A percentile compares a stretch with the other conserved stretches of the same genome.
Evolutionary conservation across 2,113 vertebrate genomes (phyloP).

Genomic region (Cinclus cinclus): DNA sequence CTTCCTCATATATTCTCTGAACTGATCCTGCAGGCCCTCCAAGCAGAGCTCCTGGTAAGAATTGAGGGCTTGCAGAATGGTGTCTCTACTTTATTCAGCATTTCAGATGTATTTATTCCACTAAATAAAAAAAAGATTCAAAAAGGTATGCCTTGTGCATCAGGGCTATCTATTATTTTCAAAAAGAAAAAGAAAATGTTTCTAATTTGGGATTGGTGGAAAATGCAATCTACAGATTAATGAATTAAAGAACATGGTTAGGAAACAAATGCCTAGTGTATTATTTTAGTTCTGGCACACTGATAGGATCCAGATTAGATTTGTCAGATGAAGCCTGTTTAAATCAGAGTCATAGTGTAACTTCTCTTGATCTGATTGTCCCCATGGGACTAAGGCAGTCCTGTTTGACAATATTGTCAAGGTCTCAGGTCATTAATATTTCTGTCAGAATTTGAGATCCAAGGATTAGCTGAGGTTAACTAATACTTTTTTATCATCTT

Average conservation of each 20-base stretch:
- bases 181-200: neutral
- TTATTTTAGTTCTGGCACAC: neutral
- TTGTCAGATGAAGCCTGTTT: constrained; percentile 10
- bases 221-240: neutral
- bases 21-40: neutral
- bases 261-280: neutral
- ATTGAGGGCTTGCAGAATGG: neutral
- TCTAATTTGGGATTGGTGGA: fast-evolving
- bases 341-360: neutral
- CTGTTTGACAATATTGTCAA: neutral
- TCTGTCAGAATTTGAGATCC: neutral
- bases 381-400: neutral
- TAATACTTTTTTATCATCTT: neutral
- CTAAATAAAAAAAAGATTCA: neutral
- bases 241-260: neutral
- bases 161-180: neutral
- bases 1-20: constrained; percentile 18
- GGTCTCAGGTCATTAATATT: constrained; percentile 26
- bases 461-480: neutral
- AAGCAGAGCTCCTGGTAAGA: neutral
- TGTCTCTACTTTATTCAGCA: neutral
- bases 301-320: neutral
- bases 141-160: neutral
- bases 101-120: constrained; percentile 21
- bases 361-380: neutral